Percentiles rank a stretch among this genome's conserved stretches.
Evolutionary conservation across 2,888 invertebrate genomes (phyloP).

Genomic region (Cosmopolites sordidus): DNA sequence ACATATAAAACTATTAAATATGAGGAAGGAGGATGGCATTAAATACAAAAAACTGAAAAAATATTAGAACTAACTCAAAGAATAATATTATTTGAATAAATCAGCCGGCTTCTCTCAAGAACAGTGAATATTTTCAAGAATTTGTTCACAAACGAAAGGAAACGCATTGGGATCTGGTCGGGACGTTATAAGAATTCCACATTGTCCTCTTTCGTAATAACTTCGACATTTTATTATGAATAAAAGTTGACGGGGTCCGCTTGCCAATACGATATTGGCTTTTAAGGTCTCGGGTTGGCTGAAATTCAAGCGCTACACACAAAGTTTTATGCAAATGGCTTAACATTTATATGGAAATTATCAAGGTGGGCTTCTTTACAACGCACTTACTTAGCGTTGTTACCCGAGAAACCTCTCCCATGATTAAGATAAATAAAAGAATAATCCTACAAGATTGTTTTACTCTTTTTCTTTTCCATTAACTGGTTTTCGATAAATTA

Average conservation of each 20-base stretch:
- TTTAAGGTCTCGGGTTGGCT: not conserved
- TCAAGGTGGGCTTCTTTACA: slow-evolving; percentile 2
- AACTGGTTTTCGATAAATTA: too few relatives aligned
- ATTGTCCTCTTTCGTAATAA: slow-evolving; percentile 1
- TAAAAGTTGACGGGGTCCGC: not conserved
- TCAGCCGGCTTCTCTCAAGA: too few relatives aligned
- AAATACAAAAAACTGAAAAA: too few relatives aligned
- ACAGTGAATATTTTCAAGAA: too few relatives aligned
- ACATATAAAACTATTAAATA: too few relatives aligned
- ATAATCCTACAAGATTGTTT: too few relatives aligned
- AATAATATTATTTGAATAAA: too few relatives aligned
- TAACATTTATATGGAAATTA: slow-evolving; percentile 8
- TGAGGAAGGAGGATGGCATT: too few relatives aligned
- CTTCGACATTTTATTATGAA: not conserved
- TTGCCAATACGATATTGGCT: slow-evolving; percentile 1
- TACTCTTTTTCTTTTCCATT: too few relatives aligned
- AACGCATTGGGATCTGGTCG: too few relatives aligned
- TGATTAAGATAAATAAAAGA: slow-evolving; percentile 1
- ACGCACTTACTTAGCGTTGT: not conserved
- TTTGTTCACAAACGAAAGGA: too few relatives aligned
- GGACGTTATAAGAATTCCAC: not conserved
- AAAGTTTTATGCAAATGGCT: slow-evolving; percentile 11
- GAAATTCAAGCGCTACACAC: not conserved
- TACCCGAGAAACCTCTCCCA: not conserved
- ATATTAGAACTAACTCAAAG: too few relatives aligned